Conservation (phyloP, 1,140 invertebrate species). For the Berghia stephanieae region DNA sequence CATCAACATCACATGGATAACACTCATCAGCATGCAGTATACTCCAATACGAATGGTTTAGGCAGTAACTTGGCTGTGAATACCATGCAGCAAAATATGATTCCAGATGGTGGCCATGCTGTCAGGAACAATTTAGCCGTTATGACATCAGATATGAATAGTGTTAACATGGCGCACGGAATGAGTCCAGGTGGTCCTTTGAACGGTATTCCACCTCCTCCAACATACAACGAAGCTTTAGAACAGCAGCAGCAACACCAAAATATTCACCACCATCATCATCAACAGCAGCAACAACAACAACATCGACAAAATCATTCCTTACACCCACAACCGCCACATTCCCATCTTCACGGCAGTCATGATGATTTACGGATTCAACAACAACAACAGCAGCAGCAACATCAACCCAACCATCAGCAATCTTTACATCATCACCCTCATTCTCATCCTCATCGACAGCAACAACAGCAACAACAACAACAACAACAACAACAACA, state of each 20-base stretch:
- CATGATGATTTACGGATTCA: conserved; percentile 23
- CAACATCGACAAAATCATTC: neutral
- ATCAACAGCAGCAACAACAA: conserved; percentile 14
- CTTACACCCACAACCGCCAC: conserved; percentile 34
- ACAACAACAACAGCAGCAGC: neutral
- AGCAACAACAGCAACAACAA: conserved; percentile 29
- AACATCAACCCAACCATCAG: neutral
- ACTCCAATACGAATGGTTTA: neutral
- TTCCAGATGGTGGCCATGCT: neutral
- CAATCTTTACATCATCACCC: conserved; percentile 15
- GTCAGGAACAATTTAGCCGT: conserved; percentile 5
- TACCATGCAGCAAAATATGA: conserved; percentile 1
- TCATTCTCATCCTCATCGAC: conserved; percentile 33
- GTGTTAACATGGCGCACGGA: conserved; percentile 16
- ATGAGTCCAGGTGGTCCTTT: conserved; percentile 37
- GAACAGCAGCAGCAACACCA: conserved; percentile 43
- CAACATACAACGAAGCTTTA: conserved; percentile 60
- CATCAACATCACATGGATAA: neutral
- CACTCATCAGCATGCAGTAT: neutral
- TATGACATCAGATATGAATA: too few species aligned
- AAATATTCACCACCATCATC: conserved; percentile 3
- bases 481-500: conserved; percentile 29
- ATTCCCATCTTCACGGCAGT: neutral
- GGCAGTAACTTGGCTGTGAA: neutral
- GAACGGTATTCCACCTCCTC: conserved; percentile 50